A percentile compares a stretch with the other conserved stretches of the same genome.
These are phyloP conservation scores for Porites divaricata DNA, from an alignment of 92 coral and sea anemone species.

Conservation along the genomic window DNA sequence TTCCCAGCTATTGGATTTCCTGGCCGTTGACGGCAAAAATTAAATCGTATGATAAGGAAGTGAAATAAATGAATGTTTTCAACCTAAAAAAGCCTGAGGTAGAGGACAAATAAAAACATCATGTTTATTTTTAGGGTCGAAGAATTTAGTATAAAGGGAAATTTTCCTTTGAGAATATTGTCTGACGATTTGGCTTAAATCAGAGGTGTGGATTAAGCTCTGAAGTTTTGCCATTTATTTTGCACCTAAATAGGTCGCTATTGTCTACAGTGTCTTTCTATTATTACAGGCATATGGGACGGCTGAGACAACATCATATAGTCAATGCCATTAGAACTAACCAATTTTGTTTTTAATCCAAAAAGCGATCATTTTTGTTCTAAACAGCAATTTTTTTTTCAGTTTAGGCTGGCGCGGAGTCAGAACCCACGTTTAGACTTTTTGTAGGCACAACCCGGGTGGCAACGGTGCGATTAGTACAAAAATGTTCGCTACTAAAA, in stretches of 20 bases:
- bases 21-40: not conserved
- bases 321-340: slow-evolving; percentile 8
- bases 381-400: not conserved
- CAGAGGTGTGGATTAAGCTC: not conserved
- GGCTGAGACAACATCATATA: not conserved
- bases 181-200: not conserved
- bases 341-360: slow-evolving; percentile 5
- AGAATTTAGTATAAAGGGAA: not conserved
- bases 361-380: slow-evolving; percentile 7
- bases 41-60: not conserved
- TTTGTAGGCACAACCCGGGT: not conserved
- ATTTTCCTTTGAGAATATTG: not conserved
- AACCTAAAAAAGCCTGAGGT: not conserved
- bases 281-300: not conserved
- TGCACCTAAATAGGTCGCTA: not conserved
- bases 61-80: not conserved
- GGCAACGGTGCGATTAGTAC: slow-evolving; percentile 17
- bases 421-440: not conserved
- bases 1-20: slow-evolving; percentile 13
- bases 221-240: not conserved
- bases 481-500: slow-evolving; percentile 1
- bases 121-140: not conserved
- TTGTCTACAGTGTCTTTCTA: not conserved
- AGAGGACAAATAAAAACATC: not conserved
- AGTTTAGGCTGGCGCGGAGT: not conserved